Percentiles rank a stretch among this genome's conserved stretches.
Evolutionary conservation across 2,113 vertebrate genomes (phyloP).

Genomic region (Aptenodytes patagonicus): DNA sequence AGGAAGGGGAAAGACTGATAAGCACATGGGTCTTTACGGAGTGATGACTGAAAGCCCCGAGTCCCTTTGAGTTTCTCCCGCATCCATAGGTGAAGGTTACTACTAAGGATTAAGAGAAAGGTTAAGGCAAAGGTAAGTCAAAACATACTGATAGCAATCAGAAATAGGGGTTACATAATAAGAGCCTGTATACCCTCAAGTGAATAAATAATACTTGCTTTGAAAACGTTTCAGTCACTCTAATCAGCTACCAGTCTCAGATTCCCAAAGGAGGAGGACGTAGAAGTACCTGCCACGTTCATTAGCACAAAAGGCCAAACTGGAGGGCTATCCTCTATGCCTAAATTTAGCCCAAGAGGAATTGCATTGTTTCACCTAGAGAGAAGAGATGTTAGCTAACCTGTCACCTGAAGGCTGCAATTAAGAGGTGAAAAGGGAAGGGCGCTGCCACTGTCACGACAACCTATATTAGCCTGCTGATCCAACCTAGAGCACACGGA

Average conservation of each 20-base stretch:
- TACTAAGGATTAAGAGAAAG: not conserved
- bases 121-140: not conserved
- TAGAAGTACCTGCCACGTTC: not conserved
- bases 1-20: not conserved
- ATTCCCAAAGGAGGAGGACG: not conserved
- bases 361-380: not conserved
- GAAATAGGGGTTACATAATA: not conserved
- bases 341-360: not conserved
- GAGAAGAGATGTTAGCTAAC: not conserved
- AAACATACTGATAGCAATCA: not conserved
- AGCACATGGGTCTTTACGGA: not conserved
- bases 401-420: not conserved
- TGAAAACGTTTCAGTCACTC: not conserved
- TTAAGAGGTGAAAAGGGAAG: not conserved
- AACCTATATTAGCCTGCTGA: not conserved
- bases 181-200: not conserved
- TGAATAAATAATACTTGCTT: not conserved
- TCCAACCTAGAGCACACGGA: not conserved
- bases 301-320: not conserved
- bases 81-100: not conserved
- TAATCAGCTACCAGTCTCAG: not conserved
- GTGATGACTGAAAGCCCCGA: not conserved
- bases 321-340: not conserved
- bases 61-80: not conserved
- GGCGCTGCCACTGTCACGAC: not conserved